These are phyloP conservation scores for Epirrhoe tristata DNA, from an alignment of 2,888 invertebrate genomes.

Conservation along the genomic window DNA sequence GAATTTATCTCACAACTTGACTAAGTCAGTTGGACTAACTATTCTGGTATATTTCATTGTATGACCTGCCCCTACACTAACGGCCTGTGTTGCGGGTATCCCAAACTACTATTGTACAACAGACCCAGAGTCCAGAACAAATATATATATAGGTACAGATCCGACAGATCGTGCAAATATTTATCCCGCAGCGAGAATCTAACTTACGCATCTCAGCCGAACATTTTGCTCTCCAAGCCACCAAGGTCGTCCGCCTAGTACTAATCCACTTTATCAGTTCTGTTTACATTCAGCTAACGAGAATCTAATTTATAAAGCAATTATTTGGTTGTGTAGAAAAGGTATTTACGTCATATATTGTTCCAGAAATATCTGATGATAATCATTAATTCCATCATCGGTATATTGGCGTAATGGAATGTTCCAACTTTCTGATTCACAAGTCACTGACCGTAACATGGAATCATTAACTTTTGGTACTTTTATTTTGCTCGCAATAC, in stretches of 20 bases:
- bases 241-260: not conserved
- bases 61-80: too few relatives aligned
- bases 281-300: constrained; percentile 32
- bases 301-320: constrained; percentile 19
- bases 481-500: constrained; percentile 11
- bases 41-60: too few relatives aligned
- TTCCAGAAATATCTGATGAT: constrained; percentile 22
- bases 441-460: constrained; percentile 20
- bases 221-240: too few relatives aligned
- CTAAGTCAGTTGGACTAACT: too few relatives aligned
- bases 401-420: constrained; percentile 4
- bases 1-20: too few relatives aligned
- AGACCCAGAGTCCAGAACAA: too few relatives aligned
- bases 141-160: too few relatives aligned
- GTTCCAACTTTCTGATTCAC: constrained; percentile 6
- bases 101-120: too few relatives aligned
- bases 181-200: too few relatives aligned
- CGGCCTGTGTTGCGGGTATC: too few relatives aligned
- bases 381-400: not conserved
- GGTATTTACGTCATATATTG: constrained; percentile 25
- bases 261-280: constrained; percentile 6
- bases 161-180: too few relatives aligned
- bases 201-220: too few relatives aligned
- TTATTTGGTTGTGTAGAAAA: constrained; percentile 24
- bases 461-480: constrained; percentile 3